Conservation (phyloP, 2,888 invertebrate genomes). For the Barypeithes pellucidus region DNA sequence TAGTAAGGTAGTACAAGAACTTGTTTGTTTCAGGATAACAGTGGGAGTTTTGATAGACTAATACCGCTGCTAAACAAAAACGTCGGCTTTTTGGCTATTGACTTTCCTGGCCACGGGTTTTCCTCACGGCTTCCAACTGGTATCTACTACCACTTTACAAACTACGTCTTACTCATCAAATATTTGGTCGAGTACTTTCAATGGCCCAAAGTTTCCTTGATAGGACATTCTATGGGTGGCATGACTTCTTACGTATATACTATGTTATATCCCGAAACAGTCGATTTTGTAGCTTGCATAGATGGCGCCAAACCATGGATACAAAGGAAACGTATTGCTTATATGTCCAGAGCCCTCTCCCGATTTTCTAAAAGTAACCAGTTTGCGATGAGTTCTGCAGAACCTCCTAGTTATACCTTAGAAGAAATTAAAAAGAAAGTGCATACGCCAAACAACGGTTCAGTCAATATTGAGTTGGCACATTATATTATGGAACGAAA, state of each 20-base stretch:
- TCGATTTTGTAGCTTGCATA: conserved; percentile 75
- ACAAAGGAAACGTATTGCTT: conserved; percentile 62
- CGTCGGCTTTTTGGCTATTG: conserved; percentile 75
- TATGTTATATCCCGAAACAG: conserved; percentile 76
- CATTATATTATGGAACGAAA: conserved; percentile 75
- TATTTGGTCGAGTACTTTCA: conserved; percentile 74
- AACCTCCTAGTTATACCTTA: conserved; percentile 77
- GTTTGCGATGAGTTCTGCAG: conserved; percentile 65
- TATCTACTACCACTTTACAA: conserved; percentile 70
- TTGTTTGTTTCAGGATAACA: conserved; percentile 76
- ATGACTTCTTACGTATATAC: conserved; percentile 76
- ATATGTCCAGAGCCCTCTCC: conserved; percentile 69
- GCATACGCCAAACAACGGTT: conserved; percentile 74
- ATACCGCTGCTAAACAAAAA: conserved; percentile 74
- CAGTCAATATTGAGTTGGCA: conserved; percentile 73
- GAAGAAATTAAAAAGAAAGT: conserved; percentile 77
- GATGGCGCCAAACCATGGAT: conserved; percentile 71
- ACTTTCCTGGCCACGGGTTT: conserved; percentile 81
- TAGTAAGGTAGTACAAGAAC: neutral
- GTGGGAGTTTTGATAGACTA: conserved; percentile 83
- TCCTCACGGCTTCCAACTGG: conserved; percentile 81
- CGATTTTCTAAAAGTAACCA: conserved; percentile 70
- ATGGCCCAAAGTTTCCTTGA: conserved; percentile 80
- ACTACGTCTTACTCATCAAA: conserved; percentile 71
- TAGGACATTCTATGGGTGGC: conserved; percentile 82